Evolutionary conservation across 2,888 invertebrate species (phyloP).

Genomic region (Plutella xylostella): DNA sequence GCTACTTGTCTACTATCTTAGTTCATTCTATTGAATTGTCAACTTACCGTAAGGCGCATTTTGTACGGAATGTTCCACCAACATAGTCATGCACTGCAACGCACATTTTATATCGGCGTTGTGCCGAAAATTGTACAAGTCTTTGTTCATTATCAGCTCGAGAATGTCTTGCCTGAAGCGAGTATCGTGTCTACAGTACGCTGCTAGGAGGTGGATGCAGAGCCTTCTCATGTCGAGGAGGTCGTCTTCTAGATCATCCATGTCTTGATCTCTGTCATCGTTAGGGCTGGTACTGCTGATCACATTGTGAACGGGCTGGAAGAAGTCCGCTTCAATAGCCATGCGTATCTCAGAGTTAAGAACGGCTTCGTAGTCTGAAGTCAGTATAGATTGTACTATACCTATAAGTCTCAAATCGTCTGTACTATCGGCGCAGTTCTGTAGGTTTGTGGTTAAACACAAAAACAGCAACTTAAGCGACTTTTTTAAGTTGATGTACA

Average conservation of each 20-base stretch:
- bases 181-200: conserved; percentile 39
- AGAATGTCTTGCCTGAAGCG: conserved; percentile 42
- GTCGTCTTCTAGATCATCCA: conserved; percentile 38
- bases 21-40: not conserved
- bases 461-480: conserved; percentile 29
- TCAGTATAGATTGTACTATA: conserved; percentile 30
- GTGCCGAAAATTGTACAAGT: conserved; percentile 38
- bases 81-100: conserved; percentile 37
- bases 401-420: conserved; percentile 33
- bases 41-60: conserved; percentile 40
- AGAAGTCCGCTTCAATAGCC: conserved; percentile 35
- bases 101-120: conserved; percentile 38
- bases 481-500: conserved; percentile 26
- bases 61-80: conserved; percentile 30
- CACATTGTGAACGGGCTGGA: conserved; percentile 39
- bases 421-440: conserved; percentile 26
- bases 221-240: conserved; percentile 36
- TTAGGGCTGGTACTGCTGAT: conserved; percentile 29
- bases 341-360: conserved; percentile 29
- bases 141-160: conserved; percentile 40
- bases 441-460: conserved; percentile 26
- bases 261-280: conserved; percentile 31
- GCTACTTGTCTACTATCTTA: not conserved
- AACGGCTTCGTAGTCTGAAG: conserved; percentile 28
- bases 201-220: conserved; percentile 39